Conservation (phyloP, 2,797 vertebrate species). For the Artibeus lituratus region DNA sequence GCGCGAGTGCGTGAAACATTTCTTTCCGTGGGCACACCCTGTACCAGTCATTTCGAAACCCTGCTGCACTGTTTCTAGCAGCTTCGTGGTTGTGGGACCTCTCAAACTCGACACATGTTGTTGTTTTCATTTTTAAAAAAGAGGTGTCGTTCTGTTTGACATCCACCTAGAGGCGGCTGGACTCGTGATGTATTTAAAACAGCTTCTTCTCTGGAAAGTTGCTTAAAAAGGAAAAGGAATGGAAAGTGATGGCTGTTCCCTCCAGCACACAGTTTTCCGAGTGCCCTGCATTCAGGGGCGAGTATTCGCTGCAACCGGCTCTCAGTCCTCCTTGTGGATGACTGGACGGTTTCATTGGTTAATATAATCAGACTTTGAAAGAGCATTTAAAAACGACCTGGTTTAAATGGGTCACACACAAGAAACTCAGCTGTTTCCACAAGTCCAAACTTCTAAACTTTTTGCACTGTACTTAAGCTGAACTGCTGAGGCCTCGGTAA, state of each 20-base stretch:
- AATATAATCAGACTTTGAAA: background rate
- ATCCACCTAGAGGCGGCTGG: background rate
- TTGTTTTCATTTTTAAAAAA: background rate
- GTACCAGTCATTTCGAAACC: constrained; percentile 58
- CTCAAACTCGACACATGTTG: background rate
- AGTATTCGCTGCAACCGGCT: background rate
- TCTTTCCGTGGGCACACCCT: constrained; percentile 69
- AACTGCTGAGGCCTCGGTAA: background rate
- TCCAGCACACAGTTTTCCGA: background rate
- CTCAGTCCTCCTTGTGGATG: background rate
- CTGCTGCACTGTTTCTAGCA: constrained; percentile 38
- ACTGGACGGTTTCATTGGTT: background rate
- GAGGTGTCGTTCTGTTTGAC: background rate
- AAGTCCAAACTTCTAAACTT: background rate
- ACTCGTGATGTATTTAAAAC: constrained; percentile 19
- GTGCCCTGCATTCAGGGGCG: background rate
- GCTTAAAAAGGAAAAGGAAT: constrained; percentile 59
- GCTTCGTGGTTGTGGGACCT: constrained; percentile 31
- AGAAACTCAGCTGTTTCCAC: background rate
- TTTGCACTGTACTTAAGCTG: background rate
- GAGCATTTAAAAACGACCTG: background rate
- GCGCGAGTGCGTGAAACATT: background rate
- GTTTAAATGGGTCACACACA: constrained; percentile 32
- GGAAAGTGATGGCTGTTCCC: constrained; percentile 37
- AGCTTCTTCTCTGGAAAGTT: constrained; percentile 11